Conservation (phyloP, 2,113 vertebrate genomes). For the Coreoperca whiteheadi region DNA sequence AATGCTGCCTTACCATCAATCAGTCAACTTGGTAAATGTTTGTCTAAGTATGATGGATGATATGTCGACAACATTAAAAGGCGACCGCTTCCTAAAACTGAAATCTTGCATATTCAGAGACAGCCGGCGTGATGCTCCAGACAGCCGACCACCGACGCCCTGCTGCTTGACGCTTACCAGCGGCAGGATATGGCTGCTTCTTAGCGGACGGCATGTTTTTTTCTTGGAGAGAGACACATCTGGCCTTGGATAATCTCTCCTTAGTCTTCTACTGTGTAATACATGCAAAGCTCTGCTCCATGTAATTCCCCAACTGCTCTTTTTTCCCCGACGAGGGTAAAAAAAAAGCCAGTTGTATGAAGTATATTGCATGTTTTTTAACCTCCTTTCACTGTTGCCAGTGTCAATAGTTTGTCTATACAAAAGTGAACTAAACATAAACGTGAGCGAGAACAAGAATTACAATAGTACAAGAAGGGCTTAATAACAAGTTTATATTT, state of each 20-base stretch:
- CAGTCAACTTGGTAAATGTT: conserved; percentile 71
- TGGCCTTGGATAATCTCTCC: conserved; percentile 80
- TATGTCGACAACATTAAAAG: conserved; percentile 64
- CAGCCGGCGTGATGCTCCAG: conserved; percentile 68
- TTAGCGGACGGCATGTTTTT: conserved; percentile 63
- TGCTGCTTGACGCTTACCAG: conserved; percentile 66
- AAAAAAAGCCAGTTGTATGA: conserved; percentile 47
- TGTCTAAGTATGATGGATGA: conserved; percentile 78
- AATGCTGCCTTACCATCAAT: conserved; percentile 75
- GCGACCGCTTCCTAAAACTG: conserved; percentile 67
- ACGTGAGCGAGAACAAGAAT: not conserved
- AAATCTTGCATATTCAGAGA: conserved; percentile 74
- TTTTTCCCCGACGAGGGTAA: conserved; percentile 50
- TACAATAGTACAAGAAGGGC: not conserved
- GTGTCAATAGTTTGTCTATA: conserved; percentile 12
- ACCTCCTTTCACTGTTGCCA: conserved; percentile 10
- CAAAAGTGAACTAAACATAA: conserved; percentile 1
- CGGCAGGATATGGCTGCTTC: conserved; percentile 65
- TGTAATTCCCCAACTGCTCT: conserved; percentile 75
- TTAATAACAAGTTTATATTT: not conserved
- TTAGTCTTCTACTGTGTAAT: conserved; percentile 71
- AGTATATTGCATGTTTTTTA: conserved; percentile 29
- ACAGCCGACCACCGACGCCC: conserved; percentile 62
- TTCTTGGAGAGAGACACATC: conserved; percentile 80
- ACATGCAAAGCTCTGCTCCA: conserved; percentile 75